Percentiles rank a stretch among this genome's conserved stretches.
These are phyloP conservation scores for Xestia ashworthii DNA, from an alignment of 2,888 invertebrate species.

Conservation along the genomic window DNA sequence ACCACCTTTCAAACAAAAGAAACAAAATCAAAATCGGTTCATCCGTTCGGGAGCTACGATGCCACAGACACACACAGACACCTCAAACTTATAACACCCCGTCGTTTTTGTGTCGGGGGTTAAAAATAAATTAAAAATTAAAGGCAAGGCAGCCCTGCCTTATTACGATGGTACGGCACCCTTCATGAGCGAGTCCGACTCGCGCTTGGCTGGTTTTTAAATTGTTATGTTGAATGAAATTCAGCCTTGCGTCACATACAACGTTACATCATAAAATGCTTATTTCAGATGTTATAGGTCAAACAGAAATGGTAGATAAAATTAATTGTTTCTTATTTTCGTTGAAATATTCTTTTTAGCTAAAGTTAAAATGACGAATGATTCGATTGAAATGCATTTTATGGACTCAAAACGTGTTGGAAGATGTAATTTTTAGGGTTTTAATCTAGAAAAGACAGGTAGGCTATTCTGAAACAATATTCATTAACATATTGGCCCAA, in stretches of 20 bases:
- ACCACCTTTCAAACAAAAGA: too few relatives aligned
- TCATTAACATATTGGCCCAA: not conserved
- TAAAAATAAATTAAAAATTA: too few relatives aligned
- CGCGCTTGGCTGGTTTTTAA: not conserved
- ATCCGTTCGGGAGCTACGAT: too few relatives aligned
- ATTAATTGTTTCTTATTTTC: conserved; percentile 28
- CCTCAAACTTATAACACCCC: too few relatives aligned
- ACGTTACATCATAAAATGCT: conserved; percentile 38
- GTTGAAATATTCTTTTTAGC: not conserved
- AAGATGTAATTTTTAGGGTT: not conserved
- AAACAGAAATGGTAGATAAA: conserved; percentile 51
- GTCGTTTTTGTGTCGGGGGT: too few relatives aligned
- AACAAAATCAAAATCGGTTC: too few relatives aligned
- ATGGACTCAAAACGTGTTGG: not conserved
- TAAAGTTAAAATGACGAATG: not conserved
- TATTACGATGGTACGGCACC: too few relatives aligned
- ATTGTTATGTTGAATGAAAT: not conserved
- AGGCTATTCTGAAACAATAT: not conserved
- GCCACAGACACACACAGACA: too few relatives aligned
- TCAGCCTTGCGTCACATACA: not conserved
- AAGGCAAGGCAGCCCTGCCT: too few relatives aligned
- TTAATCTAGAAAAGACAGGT: not conserved
- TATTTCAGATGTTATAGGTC: conserved; percentile 47
- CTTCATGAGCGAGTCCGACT: too few relatives aligned
- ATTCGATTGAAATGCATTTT: conserved; percentile 12